These are phyloP conservation scores for Erpobdella octoculata DNA, from an alignment of 2,888 invertebrate species.

Conservation along the genomic window DNA sequence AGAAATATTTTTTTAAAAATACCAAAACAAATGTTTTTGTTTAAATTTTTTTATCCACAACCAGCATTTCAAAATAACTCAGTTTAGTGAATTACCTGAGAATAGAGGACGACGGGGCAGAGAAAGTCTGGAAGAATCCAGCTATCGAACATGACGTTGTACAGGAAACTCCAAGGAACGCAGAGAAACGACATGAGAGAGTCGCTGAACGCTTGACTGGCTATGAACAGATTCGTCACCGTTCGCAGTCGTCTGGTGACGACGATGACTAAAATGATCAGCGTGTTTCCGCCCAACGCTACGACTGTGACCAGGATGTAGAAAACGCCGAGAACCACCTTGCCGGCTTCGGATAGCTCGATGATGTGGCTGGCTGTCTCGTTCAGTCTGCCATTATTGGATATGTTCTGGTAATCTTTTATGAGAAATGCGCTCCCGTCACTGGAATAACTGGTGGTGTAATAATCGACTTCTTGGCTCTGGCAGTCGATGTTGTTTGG, in stretches of 20 bases:
- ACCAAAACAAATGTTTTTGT: too few relatives aligned
- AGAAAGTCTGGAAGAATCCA: conserved; percentile 80
- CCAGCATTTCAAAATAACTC: too few relatives aligned
- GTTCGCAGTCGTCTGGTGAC: conserved; percentile 31
- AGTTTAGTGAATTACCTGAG: too few relatives aligned
- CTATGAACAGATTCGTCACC: conserved; percentile 66
- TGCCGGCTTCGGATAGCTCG: background rate
- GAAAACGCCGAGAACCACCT: background rate
- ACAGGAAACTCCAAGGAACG: conserved; percentile 60
- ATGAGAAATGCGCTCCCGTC: background rate
- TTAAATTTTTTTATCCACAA: too few relatives aligned
- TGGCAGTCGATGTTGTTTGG: background rate
- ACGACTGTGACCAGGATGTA: conserved; percentile 54
- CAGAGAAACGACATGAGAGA: conserved; percentile 54
- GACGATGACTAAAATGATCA: background rate
- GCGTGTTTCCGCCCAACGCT: background rate
- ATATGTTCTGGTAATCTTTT: too few relatives aligned
- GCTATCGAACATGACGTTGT: conserved; percentile 67
- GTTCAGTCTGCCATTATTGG: too few relatives aligned
- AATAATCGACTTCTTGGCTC: background rate
- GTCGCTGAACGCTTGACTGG: conserved; percentile 51
- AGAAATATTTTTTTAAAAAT: too few relatives aligned
- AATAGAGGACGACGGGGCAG: conserved; percentile 60
- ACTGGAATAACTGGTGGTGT: background rate
- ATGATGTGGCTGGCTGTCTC: too few relatives aligned